Evolutionary conservation across 2,888 invertebrate genomes (phyloP).

Genomic region (Congeria kusceri): DNA sequence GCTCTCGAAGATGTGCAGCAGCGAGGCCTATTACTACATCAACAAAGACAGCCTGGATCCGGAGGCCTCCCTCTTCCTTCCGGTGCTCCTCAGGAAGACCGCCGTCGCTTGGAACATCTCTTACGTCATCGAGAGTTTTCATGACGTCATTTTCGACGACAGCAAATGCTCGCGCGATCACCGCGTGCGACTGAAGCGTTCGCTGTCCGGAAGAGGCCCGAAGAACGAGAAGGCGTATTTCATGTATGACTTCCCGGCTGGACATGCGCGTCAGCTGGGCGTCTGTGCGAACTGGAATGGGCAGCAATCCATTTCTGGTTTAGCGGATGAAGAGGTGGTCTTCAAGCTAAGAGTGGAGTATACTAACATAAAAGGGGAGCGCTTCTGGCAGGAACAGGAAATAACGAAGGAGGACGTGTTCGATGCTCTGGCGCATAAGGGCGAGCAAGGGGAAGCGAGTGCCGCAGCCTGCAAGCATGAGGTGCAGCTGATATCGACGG

Average conservation of each 20-base stretch:
- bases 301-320: constrained; percentile 35
- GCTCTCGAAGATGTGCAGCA: constrained; percentile 79
- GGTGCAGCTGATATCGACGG: constrained; percentile 58
- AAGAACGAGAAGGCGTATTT: constrained; percentile 66
- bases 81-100: constrained; percentile 76
- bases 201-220: constrained; percentile 16
- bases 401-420: constrained; percentile 56
- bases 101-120: constrained; percentile 78
- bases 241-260: constrained; percentile 72
- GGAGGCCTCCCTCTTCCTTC: constrained; percentile 78
- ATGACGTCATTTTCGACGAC: constrained; percentile 64
- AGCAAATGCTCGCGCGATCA: constrained; percentile 69
- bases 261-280: constrained; percentile 68
- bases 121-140: constrained; percentile 59
- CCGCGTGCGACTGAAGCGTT: constrained; percentile 56
- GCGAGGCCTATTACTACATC: constrained; percentile 80
- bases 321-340: constrained; percentile 36
- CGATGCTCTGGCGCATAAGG: background rate
- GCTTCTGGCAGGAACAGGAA: constrained; percentile 51
- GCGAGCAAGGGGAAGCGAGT: constrained; percentile 37
- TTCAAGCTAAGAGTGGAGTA: constrained; percentile 56
- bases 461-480: constrained; percentile 63
- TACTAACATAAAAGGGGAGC: constrained; percentile 62
- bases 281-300: constrained; percentile 60
- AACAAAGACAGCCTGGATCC: constrained; percentile 73